These are phyloP conservation scores for Copidosoma aretas DNA, from an alignment of 2,888 invertebrate genomes.

Conservation along the genomic window DNA sequence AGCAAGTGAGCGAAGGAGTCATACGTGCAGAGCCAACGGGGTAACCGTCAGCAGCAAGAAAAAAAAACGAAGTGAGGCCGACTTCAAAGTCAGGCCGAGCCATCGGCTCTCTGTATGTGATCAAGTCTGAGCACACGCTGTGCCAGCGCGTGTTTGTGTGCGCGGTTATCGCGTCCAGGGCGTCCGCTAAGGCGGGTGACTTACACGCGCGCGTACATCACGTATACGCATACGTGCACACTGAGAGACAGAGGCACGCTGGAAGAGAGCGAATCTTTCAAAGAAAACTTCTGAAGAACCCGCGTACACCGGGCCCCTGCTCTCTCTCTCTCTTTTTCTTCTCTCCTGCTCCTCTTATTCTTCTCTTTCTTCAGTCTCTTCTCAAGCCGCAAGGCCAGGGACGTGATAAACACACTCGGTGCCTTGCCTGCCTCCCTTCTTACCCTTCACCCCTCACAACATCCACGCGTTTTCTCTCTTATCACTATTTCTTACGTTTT, in stretches of 20 bases:
- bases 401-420: conserved; percentile 18
- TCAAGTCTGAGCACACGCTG: no score
- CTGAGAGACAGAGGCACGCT: conserved; percentile 41
- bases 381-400: conserved; percentile 25
- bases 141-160: not conserved
- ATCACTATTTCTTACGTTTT: not conserved
- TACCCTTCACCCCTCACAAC: not conserved
- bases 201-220: conserved; percentile 37
- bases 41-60: no score
- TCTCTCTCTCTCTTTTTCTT: conserved; percentile 21
- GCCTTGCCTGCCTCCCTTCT: not conserved
- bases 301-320: conserved; percentile 38
- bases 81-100: conserved; percentile 24
- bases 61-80: not conserved
- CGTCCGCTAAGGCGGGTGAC: conserved; percentile 43
- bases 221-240: not conserved
- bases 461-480: not conserved
- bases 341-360: conserved; percentile 7
- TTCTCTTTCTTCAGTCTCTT: conserved; percentile 12
- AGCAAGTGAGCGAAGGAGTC: not conserved
- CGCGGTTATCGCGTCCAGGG: conserved; percentile 44
- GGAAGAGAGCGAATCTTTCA: conserved; percentile 52
- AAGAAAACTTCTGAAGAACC: conserved; percentile 53
- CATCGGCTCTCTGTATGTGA: not conserved
- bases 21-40: no score